Conservation (phyloP, 2,888 invertebrate genomes). For the Xestia c-nigrum region DNA sequence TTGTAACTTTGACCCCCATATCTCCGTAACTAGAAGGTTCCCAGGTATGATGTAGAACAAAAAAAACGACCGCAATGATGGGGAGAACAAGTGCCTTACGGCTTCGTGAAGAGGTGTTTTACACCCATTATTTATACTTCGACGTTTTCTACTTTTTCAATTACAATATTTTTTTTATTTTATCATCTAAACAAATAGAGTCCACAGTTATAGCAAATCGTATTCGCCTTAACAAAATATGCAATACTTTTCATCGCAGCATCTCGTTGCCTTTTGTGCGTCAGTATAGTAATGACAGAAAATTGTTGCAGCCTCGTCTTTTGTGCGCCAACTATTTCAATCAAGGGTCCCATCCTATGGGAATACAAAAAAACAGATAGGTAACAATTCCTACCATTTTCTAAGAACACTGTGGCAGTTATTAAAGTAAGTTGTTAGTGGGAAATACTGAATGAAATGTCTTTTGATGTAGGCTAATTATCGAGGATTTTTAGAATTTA, state of each 20-base stretch:
- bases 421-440: constrained; percentile 57
- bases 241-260: constrained; percentile 72
- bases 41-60: too few species aligned
- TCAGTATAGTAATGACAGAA: constrained; percentile 82
- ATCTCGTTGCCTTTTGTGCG: constrained; percentile 79
- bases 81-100: too few species aligned
- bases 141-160: too few species aligned
- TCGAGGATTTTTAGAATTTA: constrained; percentile 26
- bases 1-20: too few species aligned
- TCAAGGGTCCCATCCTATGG: constrained; percentile 71
- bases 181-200: too few species aligned
- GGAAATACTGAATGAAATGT: constrained; percentile 50
- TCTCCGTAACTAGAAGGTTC: too few species aligned
- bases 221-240: constrained; percentile 77
- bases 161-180: too few species aligned
- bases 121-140: too few species aligned
- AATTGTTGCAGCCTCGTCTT: constrained; percentile 78
- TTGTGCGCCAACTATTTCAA: constrained; percentile 83
- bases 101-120: too few species aligned
- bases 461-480: constrained; percentile 35
- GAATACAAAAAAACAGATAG: constrained; percentile 69
- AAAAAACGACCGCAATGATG: too few species aligned
- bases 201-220: background rate
- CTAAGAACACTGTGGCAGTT: constrained; percentile 47
- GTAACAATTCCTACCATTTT: constrained; percentile 35